Evolutionary conservation across 2,888 invertebrate genomes (phyloP).

Genomic region (Muscina levida): DNA sequence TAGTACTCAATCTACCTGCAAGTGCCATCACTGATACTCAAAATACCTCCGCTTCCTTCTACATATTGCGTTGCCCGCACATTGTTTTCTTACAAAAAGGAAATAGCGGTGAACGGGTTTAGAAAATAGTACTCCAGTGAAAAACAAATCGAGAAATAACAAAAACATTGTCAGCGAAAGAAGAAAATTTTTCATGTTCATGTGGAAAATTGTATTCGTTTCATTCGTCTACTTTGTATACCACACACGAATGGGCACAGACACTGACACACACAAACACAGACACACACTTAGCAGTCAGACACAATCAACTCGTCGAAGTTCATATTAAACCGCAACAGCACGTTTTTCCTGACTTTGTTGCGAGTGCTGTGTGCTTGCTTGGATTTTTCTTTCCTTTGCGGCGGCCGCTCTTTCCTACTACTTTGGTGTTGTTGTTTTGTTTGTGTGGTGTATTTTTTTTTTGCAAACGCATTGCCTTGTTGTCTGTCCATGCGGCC

Average conservation of each 20-base stretch:
- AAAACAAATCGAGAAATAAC: slow-evolving; percentile 8
- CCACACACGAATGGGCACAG: slow-evolving; percentile 11
- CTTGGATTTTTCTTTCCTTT: slow-evolving; percentile 23
- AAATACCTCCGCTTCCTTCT: slow-evolving; percentile 6
- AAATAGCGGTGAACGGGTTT: slow-evolving; percentile 66
- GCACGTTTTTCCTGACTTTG: slow-evolving; percentile 65
- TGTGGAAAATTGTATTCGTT: slow-evolving; percentile 55
- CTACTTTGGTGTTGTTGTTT: slow-evolving; percentile 16
- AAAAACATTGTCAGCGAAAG: slow-evolving; percentile 42
- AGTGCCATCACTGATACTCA: no score
- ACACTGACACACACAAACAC: slow-evolving; percentile 15
- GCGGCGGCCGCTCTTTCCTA: background rate
- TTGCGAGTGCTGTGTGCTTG: slow-evolving; percentile 31
- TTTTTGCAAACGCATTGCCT: slow-evolving; percentile 61
- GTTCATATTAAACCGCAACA: slow-evolving; percentile 64
- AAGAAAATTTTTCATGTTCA: slow-evolving; percentile 53
- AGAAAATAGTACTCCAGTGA: slow-evolving; percentile 49
- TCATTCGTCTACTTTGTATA: slow-evolving; percentile 39
- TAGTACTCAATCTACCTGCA: no score
- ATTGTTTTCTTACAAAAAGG: slow-evolving; percentile 51
- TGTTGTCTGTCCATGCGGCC: slow-evolving; percentile 49
- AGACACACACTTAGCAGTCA: background rate
- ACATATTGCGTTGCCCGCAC: slow-evolving; percentile 23
- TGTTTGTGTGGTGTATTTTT: slow-evolving; percentile 25
- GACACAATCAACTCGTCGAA: slow-evolving; percentile 24